Evolutionary conservation across 2,888 invertebrate genomes (phyloP).

Genomic region (Melinaea marsaeus): DNA sequence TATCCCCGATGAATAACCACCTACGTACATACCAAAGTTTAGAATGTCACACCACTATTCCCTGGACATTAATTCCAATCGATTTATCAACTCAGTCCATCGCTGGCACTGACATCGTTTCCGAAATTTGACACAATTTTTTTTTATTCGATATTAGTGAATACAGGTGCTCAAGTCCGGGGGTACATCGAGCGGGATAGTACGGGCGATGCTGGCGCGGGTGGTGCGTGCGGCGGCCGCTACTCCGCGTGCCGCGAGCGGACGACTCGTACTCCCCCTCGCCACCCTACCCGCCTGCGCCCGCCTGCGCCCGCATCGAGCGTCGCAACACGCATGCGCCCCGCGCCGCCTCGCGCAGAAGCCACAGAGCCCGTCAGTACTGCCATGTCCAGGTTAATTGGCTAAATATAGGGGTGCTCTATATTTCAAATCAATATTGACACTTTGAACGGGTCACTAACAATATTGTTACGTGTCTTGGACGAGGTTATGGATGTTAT

Average conservation of each 20-base stretch:
- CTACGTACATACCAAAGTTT: constrained; percentile 14
- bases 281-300: constrained; percentile 4
- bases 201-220: constrained; percentile 91
- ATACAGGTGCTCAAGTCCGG: background rate
- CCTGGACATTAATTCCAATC: constrained; percentile 16
- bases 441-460: constrained; percentile 17
- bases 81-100: constrained; percentile 10
- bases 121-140: background rate
- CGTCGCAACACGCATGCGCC: constrained; percentile 26
- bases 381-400: constrained; percentile 20
- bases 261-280: constrained; percentile 26
- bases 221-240: constrained; percentile 89
- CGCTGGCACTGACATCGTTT: constrained; percentile 3
- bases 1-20: background rate
- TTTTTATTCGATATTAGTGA: background rate
- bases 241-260: constrained; percentile 78
- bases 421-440: constrained; percentile 17
- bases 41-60: constrained; percentile 15
- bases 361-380: constrained; percentile 7
- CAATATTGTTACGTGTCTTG: background rate
- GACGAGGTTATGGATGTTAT: constrained; percentile 1
- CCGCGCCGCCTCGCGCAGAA: constrained; percentile 14
- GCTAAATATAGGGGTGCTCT: constrained; percentile 24
- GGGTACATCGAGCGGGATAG: constrained; percentile 87
- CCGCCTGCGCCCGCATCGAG: constrained; percentile 18